Evolutionary conservation across 2,888 invertebrate species (phyloP).

Genomic region (Muscina levida): DNA sequence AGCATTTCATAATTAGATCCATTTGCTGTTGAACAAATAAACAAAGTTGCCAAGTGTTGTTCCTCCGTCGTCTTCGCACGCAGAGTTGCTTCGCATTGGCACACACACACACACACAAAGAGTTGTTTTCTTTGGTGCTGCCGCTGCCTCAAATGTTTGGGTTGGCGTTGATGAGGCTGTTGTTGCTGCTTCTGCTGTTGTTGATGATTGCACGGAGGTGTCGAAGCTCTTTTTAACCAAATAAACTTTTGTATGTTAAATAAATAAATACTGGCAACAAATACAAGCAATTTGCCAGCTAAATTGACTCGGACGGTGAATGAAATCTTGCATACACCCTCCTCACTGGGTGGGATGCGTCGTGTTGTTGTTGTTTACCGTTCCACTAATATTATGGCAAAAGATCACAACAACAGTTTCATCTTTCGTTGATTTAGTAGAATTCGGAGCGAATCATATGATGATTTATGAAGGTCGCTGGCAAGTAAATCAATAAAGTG

Average conservation of each 20-base stretch:
- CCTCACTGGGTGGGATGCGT: not conserved
- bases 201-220: slow-evolving; percentile 34
- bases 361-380: not conserved
- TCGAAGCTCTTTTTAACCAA: slow-evolving; percentile 51
- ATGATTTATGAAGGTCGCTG: slow-evolving; percentile 32
- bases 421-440: too few relatives aligned
- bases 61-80: slow-evolving; percentile 2
- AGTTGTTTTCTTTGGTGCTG: slow-evolving; percentile 24
- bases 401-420: too few relatives aligned
- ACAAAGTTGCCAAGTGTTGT: slow-evolving; percentile 35
- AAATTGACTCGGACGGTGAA: slow-evolving; percentile 60
- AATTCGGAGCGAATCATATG: not conserved
- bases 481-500: too few relatives aligned
- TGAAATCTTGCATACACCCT: slow-evolving; percentile 46
- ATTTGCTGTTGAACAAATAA: slow-evolving; percentile 62
- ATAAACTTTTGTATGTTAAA: slow-evolving; percentile 60
- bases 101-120: too few relatives aligned
- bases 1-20: slow-evolving; percentile 48
- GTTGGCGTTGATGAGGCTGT: slow-evolving; percentile 8
- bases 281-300: slow-evolving; percentile 47
- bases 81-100: slow-evolving; percentile 45
- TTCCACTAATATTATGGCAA: not conserved
- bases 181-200: slow-evolving; percentile 1
- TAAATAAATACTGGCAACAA: slow-evolving; percentile 51
- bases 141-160: not conserved